Base-by-base conservation (phyloP, 2,797 vertebrate species). In the Megalops cyprinoides region DNA sequence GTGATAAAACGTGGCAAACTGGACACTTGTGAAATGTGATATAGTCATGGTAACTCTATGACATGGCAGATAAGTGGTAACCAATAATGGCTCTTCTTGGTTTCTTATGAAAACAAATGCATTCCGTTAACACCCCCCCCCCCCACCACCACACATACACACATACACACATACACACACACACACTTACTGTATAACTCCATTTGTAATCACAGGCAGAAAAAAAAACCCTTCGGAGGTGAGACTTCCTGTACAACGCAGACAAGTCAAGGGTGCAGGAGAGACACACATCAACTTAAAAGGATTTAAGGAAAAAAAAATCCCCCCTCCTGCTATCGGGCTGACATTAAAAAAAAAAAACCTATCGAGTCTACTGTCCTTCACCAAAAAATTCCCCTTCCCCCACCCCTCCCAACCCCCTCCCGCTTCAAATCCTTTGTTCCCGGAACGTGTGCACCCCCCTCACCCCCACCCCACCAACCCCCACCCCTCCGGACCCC, bases 391-490 rank as follows among this genome's bases (percentile, higher is more conserved):
- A 20, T 5, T 14, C 9, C 6, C 44, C 71, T 44, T 28, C 71
- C 71, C 71, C 71, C 46, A 0, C 10, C 23, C 23, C 9, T 12
- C 71, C 23, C 23, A 71, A 89, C 90, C 89, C 87, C 86, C 85
- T 83, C 92, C 92, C 88, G 60, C 84, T 53, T 81, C 84, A 90
- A 90, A 87, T 92, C 91, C 90, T 95, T 95, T 95, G 93, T 95
- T 95, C 93, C 94, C 86, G 93, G 94, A 95, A 95, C 90, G 93
- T 78, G 84, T n/a, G n/a, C n/a, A n/a, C 91, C 90, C 92, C 90
- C 87, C 88, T 92, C 91, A 88, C 90, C 89, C 93, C 60, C 60
- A 25, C 28, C 31, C 60, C 65, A 1, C 15, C 34, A 2, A 18
- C 51, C 12, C 44, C 62, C 88, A 90, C 88, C 87, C 86, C 85